Evolutionary conservation across 2,113 vertebrate species (phyloP), one percentile per base, ranked within the genome.

Genomic region (Phocoena sinus): DNA sequence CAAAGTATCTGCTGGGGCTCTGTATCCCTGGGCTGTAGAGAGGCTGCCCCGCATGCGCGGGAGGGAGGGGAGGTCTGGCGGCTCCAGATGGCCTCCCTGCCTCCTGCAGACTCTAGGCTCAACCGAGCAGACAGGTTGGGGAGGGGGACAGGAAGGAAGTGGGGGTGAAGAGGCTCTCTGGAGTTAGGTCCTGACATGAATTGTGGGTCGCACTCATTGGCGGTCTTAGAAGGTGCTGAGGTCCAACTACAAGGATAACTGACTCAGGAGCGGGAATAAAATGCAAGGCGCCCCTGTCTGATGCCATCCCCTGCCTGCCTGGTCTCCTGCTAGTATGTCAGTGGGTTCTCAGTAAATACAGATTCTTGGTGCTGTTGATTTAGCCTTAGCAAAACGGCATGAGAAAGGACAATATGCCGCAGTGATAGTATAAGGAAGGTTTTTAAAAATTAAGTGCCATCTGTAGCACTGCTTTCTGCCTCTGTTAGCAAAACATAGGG

Each of bases 31-130:
- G 14, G 31, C 6, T 68, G 31, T 14, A 0, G 60, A 68, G 50
- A 65, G 58, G 82, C 86, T 76, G 41, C 6, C 14, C 17, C n/a
- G 12, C 23, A 9, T 38, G n/a, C 12, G 5, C 4, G 2, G 62
- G 41, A 36, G 50, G 58, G 68, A 79, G n/a, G 26, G 47, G 71
- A 79, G 47, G 50, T 36, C 6, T 0, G 53, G 47, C 38, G 6
- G 36, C 44, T 83, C 86, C 92, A 92, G 86, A 95, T 79, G 96
- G 89, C 15, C 53, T 38, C 8, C 0, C 25, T 44, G 68, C 28
- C 1, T 2, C 89, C 73, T 15, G 3, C 63, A 84, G 70, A 12
- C 13, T 23, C 28, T 33, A 25, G 80, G 44, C 38, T 38, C 53
- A 3, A 2, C 20, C 26, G 56, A 71, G 74, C 25, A 12, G 38